Evolutionary conservation across 2,113 vertebrate genomes (phyloP).

Genomic region (Campylomormyrus tamandua): DNA sequence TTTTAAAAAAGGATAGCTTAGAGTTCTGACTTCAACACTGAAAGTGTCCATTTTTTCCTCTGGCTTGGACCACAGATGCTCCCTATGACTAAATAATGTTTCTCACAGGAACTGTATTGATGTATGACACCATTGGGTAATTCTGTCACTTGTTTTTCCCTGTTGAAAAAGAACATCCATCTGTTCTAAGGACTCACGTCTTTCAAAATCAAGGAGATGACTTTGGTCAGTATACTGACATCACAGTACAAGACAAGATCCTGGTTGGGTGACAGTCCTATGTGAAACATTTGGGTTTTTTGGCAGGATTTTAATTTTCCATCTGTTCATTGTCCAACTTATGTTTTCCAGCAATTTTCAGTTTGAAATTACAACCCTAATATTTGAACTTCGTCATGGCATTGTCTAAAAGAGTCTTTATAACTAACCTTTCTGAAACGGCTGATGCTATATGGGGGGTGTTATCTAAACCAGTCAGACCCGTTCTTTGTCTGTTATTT

Average conservation of each 20-base stretch:
- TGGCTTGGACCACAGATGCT: not conserved
- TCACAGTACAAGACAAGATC: not conserved
- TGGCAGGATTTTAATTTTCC: not conserved
- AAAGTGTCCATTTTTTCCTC: not conserved
- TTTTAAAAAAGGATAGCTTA: not conserved
- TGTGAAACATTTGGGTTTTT: not conserved
- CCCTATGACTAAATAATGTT: not conserved
- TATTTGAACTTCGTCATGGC: not conserved
- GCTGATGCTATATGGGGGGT: not conserved
- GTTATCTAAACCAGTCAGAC: not conserved
- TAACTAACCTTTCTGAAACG: not conserved
- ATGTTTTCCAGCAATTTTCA: not conserved
- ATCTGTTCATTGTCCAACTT: not conserved
- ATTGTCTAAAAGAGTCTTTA: not conserved
- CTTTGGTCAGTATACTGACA: not conserved
- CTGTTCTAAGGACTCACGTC: not conserved
- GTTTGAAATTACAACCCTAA: not conserved
- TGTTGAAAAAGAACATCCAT: not conserved
- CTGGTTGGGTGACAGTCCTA: not conserved
- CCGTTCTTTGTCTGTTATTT: not conserved
- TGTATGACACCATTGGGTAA: not conserved
- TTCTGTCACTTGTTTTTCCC: not conserved
- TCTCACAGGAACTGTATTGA: not conserved
- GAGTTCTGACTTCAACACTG: not conserved
- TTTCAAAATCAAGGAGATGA: not conserved